phyloP scores from a whole-genome alignment of 1,140 invertebrate genomes.

The Whitmania pigra region DNA sequence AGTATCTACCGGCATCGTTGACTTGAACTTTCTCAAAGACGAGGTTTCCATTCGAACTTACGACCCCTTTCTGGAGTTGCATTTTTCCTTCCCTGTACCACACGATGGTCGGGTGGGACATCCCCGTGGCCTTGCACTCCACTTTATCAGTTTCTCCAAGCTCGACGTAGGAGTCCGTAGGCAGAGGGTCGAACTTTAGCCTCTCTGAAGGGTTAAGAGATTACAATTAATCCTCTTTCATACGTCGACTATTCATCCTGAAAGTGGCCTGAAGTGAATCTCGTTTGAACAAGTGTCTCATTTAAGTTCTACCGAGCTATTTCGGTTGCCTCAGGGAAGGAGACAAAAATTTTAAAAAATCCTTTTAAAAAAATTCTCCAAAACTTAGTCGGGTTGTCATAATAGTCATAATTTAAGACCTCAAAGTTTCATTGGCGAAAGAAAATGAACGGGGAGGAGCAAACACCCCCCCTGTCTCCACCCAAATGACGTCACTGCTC shows the following conservation, averaged over 20 bases:
- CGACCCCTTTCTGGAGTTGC: conserved; percentile 56
- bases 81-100: conserved; percentile 57
- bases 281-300: not conserved
- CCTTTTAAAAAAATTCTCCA: not conserved
- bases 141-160: conserved; percentile 63
- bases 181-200: conserved; percentile 67
- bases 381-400: no score
- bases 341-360: not conserved
- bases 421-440: no score
- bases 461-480: not conserved
- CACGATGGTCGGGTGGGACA: conserved; percentile 57
- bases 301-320: not conserved
- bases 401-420: no score
- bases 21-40: conserved; percentile 63
- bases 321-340: not conserved
- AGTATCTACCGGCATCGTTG: conserved; percentile 58
- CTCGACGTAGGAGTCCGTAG: conserved; percentile 67
- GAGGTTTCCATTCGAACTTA: conserved; percentile 64
- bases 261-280: not conserved
- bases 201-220: conserved; percentile 48
- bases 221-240: not conserved
- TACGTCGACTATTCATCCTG: not conserved
- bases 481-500: not conserved
- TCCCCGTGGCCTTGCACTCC: conserved; percentile 74
- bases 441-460: no score